Percentiles rank a stretch among this genome's conserved stretches.
These are phyloP conservation scores for Meriones psammophilus DNA, from an alignment of 2,797 vertebrate genomes.

Conservation along the genomic window DNA sequence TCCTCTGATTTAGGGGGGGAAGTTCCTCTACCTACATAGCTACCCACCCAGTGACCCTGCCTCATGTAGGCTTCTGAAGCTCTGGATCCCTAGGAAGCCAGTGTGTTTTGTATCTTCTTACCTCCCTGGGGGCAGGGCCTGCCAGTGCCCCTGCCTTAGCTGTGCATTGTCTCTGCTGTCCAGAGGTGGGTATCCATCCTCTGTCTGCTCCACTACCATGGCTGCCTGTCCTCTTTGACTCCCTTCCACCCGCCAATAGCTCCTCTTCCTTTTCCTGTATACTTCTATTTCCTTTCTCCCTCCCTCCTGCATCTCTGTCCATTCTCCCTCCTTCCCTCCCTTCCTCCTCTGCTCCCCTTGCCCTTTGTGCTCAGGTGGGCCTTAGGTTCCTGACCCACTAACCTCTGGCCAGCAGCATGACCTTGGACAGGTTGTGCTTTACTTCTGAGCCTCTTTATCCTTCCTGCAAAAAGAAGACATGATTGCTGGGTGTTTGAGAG, in stretches of 20 bases:
- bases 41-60: neutral
- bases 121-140: neutral
- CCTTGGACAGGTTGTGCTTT: neutral
- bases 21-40: neutral
- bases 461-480: neutral
- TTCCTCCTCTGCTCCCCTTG: neutral
- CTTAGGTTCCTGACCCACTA: neutral
- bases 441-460: neutral
- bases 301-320: neutral
- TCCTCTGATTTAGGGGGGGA: neutral
- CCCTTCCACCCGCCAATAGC: no score
- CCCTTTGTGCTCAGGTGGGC: neutral
- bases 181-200: neutral
- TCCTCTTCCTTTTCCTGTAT: neutral
- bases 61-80: neutral
- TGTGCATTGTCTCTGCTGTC: neutral
- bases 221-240: neutral
- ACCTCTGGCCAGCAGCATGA: neutral
- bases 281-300: neutral
- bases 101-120: neutral
- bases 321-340: fast-evolving
- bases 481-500: neutral
- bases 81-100: neutral
- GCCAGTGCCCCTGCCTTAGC: neutral
- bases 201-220: neutral